A percentile compares a stretch with the other conserved stretches of the same genome.
phyloP scores from a whole-genome alignment of 1,140 invertebrate species.

The Achroia grisella region DNA sequence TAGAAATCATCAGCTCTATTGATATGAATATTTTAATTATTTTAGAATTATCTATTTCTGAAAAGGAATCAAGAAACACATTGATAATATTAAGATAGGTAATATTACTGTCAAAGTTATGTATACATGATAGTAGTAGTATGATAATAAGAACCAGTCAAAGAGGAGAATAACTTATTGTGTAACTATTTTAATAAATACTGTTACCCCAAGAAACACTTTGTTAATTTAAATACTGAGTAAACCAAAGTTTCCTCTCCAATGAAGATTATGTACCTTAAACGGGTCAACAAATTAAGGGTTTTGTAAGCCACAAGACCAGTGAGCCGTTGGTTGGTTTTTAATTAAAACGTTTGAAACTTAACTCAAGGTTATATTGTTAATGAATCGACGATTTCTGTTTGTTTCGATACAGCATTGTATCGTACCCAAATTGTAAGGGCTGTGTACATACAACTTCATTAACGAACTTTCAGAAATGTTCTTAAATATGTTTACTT shows the following conservation, averaged over 20 bases:
- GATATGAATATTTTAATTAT: too few relatives aligned
- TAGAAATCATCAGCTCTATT: too few relatives aligned
- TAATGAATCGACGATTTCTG: conserved; percentile 56
- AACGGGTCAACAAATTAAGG: conserved; percentile 42
- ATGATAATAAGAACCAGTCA: too few relatives aligned
- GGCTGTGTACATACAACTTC: conserved; percentile 10
- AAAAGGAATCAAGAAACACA: too few relatives aligned
- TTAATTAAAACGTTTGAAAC: conserved; percentile 62
- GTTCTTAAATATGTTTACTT: too few relatives aligned
- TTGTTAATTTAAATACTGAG: not conserved
- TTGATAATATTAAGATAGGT: too few relatives aligned
- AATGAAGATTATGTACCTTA: conserved; percentile 25
- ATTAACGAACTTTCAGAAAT: not conserved
- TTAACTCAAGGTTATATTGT: conserved; percentile 41
- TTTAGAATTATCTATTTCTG: too few relatives aligned
- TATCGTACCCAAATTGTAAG: conserved; percentile 20
- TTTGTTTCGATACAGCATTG: conserved; percentile 33
- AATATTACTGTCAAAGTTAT: too few relatives aligned
- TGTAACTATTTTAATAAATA: not conserved
- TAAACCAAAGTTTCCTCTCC: conserved; percentile 11
- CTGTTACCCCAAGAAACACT: not conserved
- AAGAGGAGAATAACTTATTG: too few relatives aligned
- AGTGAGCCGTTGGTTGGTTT: conserved; percentile 51
- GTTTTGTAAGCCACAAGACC: conserved; percentile 55
- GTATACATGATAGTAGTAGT: too few relatives aligned